phyloP scores from a whole-genome alignment of 1,140 invertebrate genomes.

The Hydropsyche tenuis region DNA sequence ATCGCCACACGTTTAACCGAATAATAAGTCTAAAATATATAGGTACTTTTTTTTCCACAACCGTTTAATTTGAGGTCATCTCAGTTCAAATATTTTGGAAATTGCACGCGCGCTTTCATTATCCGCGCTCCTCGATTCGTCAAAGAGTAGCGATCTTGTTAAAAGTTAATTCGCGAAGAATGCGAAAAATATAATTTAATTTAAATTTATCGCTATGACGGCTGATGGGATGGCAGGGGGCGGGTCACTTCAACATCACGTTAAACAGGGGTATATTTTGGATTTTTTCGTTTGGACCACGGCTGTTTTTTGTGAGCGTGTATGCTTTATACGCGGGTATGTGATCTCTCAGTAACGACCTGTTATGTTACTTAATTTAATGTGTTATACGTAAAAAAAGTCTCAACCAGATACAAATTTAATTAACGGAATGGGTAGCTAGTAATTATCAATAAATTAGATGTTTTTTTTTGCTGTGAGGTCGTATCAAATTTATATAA shows the following conservation, averaged over 20 bases:
- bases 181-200: conserved; percentile 42
- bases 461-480: not conserved
- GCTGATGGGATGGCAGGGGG: conserved; percentile 42
- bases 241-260: conserved; percentile 28
- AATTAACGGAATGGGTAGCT: conserved; percentile 34
- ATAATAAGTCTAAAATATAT: too few species aligned
- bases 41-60: too few species aligned
- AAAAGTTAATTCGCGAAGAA: conserved; percentile 36
- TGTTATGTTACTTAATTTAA: conserved; percentile 41
- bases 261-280: conserved; percentile 41
- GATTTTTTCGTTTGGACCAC: conserved; percentile 6
- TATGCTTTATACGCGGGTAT: not conserved
- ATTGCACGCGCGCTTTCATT: not conserved
- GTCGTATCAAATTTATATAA: conserved; percentile 6
- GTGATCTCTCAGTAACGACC: conserved; percentile 31
- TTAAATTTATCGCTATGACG: conserved; percentile 42
- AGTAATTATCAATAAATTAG: conserved; percentile 33
- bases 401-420: conserved; percentile 36
- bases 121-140: not conserved
- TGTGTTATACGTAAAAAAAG: conserved; percentile 32
- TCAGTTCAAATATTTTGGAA: not conserved
- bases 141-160: conserved; percentile 13
- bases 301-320: not conserved
- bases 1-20: too few species aligned
- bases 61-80: too few species aligned